Base-by-base conservation (phyloP, 2,888 invertebrate genomes). In the Dicyrtoma fusca region DNA sequence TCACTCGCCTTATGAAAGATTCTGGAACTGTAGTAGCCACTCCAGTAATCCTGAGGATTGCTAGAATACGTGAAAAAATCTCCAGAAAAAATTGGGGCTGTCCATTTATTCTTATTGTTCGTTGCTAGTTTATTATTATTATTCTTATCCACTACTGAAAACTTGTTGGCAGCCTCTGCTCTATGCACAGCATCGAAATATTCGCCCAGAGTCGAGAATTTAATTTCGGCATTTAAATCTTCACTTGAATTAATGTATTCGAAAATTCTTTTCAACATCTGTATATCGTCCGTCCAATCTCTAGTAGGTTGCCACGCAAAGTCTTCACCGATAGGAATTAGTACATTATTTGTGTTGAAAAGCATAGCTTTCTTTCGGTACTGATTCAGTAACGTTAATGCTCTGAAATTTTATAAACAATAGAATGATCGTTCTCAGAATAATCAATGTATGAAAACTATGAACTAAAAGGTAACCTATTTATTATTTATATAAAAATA, bases 61-160 rank as follows among this genome's bases (percentile, higher is more conserved):
- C 97, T 97, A 0, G 97, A 92, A 82, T 97, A 97, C 0, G 97
- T 97, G 84, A 97, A 97, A 85, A 97, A 97, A 84, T 97, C 97
- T 0, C 97, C 97, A 0, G 92, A 90, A 0, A 97, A 85, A 0
- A 73, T 72, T 2, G 73, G 69, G 11, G 19, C 6, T 8, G 3
- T 34, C 34, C 34, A 34, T 34, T 8, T 8, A 34, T 34, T 61
- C 13, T 19, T 1, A 10, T 34, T 61, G 13, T 74, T 71, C n/a
- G n/a, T n/a, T n/a, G n/a, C n/a, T n/a, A n/a, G n/a, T n/a, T n/a
- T n/a, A n/a, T n/a, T n/a, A n/a, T n/a, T n/a, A n/a, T 8, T 8
- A 34, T 34, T 61, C 13, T 19, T 1, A 10, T 34, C 42, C 13
- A 73, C 71, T 8, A 78, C 78, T 5, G 17, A 13, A 3, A 59